These are phyloP conservation scores for Maniola jurtina DNA, from an alignment of 1,140 invertebrate species.

Conservation along the genomic window DNA sequence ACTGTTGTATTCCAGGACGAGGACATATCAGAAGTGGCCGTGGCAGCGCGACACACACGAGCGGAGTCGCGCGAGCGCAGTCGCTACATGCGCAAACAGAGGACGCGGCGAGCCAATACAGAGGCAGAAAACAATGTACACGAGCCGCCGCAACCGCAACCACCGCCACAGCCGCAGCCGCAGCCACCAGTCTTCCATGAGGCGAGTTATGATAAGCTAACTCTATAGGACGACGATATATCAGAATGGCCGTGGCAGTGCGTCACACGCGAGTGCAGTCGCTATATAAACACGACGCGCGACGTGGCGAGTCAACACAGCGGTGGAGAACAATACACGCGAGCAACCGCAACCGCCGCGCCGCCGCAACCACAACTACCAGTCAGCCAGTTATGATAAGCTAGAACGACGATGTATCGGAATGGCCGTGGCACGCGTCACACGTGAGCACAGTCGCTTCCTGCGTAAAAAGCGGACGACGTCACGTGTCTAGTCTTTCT, in stretches of 20 bases:
- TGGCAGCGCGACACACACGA: constrained; percentile 83
- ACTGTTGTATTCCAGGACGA: constrained; percentile 79
- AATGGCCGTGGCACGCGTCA: too few relatives aligned
- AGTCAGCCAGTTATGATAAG: too few relatives aligned
- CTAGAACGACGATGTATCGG: too few relatives aligned
- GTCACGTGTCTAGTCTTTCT: too few relatives aligned
- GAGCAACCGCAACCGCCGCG: too few relatives aligned
- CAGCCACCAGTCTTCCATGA: constrained; percentile 18
- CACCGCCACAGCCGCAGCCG: constrained; percentile 2
- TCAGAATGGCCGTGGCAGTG: too few relatives aligned
- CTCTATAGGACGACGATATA: too few relatives aligned
- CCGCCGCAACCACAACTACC: too few relatives aligned
- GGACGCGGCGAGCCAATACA: constrained; percentile 83
- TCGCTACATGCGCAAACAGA: constrained; percentile 85
- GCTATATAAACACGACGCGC: not conserved
- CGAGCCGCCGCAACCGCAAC: constrained; percentile 26
- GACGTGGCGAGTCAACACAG: too few relatives aligned
- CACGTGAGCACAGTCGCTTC: too few relatives aligned
- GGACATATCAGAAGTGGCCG: constrained; percentile 87
- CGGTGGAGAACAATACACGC: too few relatives aligned
- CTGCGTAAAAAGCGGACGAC: too few relatives aligned
- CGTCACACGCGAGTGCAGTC: not conserved
- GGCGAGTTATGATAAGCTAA: constrained; percentile 20
- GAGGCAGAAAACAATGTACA: constrained; percentile 78
- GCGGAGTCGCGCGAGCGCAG: constrained; percentile 89